These are phyloP conservation scores for Mesorhabditis belari DNA, from an alignment of 2,888 invertebrate genomes.

Conservation along the genomic window DNA sequence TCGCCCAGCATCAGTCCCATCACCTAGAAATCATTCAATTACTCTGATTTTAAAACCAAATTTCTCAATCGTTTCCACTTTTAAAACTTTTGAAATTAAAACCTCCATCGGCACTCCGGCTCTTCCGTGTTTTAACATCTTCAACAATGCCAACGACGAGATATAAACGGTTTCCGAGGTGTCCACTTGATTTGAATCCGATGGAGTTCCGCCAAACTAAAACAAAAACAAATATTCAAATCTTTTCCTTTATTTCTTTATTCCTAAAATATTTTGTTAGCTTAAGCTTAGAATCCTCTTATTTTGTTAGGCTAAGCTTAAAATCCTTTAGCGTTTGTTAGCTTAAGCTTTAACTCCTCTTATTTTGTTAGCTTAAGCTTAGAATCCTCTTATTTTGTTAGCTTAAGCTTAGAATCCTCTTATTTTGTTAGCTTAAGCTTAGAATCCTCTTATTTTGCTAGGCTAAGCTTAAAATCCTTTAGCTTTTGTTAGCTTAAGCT, in stretches of 20 bases:
- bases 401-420: no score
- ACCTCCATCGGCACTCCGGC: conserved; percentile 61
- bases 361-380: no score
- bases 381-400: no score
- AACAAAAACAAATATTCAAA: no score
- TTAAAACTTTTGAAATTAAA: not conserved
- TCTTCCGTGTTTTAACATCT: conserved; percentile 97
- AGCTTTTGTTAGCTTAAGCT: no score
- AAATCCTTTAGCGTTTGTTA: not conserved
- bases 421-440: no score
- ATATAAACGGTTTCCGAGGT: conserved; percentile 92
- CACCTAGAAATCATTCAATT: conserved; percentile 59
- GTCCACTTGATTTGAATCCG: conserved; percentile 96
- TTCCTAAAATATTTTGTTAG: no score
- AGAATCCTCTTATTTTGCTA: no score
- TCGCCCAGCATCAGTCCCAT: conserved; percentile 92
- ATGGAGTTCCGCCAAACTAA: conserved; percentile 60
- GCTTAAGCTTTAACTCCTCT: not conserved
- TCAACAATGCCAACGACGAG: conserved; percentile 85
- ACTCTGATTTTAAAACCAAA: conserved; percentile 59
- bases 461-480: no score
- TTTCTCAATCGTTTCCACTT: not conserved
- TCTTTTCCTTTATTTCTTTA: not conserved
- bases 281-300: not conserved
- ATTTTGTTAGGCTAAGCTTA: not conserved